These are phyloP conservation scores for Thamnophis elegans DNA, from an alignment of 2,797 vertebrate species.

Conservation along the genomic window DNA sequence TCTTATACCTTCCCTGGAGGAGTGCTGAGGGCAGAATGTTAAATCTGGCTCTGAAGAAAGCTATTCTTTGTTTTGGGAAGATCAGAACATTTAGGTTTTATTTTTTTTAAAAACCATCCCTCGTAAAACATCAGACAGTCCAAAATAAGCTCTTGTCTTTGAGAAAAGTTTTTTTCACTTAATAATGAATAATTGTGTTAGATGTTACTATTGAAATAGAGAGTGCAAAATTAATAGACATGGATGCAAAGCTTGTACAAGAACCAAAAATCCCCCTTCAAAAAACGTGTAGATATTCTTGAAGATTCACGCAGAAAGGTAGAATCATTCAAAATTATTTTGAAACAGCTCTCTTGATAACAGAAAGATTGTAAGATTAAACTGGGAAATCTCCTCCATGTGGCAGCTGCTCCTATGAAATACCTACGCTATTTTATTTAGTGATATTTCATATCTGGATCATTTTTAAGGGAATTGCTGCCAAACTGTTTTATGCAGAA, in stretches of 20 bases:
- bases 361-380: slow-evolving; percentile 13
- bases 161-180: neutral
- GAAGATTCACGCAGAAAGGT: neutral
- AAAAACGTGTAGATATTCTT: neutral
- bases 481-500: neutral
- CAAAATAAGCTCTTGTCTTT: neutral
- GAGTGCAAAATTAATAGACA: neutral
- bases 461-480: slow-evolving; percentile 34
- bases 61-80: too few species aligned
- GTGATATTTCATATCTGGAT: slow-evolving; percentile 36
- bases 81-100: neutral
- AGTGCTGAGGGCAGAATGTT: too few species aligned
- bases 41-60: too few species aligned
- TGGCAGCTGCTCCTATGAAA: slow-evolving; percentile 1
- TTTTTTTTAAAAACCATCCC: neutral
- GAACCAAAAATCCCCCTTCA: neutral
- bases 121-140: neutral
- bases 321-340: slow-evolving; percentile 1
- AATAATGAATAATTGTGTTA: neutral
- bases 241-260: neutral
- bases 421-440: slow-evolving; percentile 29
- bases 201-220: neutral
- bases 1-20: too few species aligned
- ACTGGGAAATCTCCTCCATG: neutral
- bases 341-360: slow-evolving; percentile 11